Evolutionary conservation across 2,797 vertebrate species (phyloP), one percentile per base, ranked within the genome.

Genomic region (Bryconaethiops microstoma): DNA sequence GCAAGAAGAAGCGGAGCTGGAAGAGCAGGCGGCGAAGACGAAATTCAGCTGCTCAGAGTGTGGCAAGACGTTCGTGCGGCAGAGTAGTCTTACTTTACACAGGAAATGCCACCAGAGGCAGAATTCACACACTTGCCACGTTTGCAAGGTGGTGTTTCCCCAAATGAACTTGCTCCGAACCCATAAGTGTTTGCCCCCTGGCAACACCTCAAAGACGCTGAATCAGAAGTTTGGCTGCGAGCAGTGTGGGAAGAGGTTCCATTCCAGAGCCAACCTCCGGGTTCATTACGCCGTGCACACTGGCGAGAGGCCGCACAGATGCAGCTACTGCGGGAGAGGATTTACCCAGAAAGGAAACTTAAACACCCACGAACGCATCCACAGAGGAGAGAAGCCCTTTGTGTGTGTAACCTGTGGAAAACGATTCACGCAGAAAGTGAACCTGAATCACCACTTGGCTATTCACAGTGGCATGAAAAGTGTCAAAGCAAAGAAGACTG

Each of bases 321-420:
- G 93, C 80, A 86, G 71, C 78, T 75, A 90, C 4, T 94, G 93
- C 63, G 93, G 91, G 19, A 93, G 90, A 87, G 70, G 90, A 10
- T 94, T 94, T 84, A 89, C 91, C 5, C 93, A 94, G 84, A 94
- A 93, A 88, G 92, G 92, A 70, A 93, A 93, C 86, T 84, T 94
- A 45, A 93, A 92, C 75, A 89, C 88, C 77, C 93, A 94, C 65
- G 82, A 92, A 19, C 91, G 92, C 74, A 90, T 92, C 80, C 93
- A 93, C 78, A 90, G 88, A 0, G 92, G 92, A 0, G 92, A 94
- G 78, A 90, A 79, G 75, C 92, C 91, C 1, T 93, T 91, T 76
- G 21, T 35, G 19, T 94, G 93, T 71, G 19, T 48, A 50, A 86
- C 84, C 81, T 94, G 93, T 76, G 92, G 91, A 23, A 92, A 83